Conservation (phyloP, 2,113 vertebrate species). For the Athene noctua region DNA sequence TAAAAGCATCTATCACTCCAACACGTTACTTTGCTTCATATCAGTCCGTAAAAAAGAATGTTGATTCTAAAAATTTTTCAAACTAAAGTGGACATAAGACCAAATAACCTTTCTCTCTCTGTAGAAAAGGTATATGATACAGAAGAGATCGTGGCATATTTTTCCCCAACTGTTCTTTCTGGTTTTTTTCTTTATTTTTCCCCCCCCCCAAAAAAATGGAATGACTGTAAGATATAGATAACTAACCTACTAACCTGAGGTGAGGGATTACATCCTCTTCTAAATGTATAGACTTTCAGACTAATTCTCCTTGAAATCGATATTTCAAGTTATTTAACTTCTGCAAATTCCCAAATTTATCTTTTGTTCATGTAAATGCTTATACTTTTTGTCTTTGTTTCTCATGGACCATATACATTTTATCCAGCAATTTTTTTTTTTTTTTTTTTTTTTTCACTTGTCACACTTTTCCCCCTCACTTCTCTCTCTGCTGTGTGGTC, state of each 20-base stretch:
- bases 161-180: background rate
- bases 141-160: background rate
- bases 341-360: background rate
- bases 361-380: background rate
- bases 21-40: background rate
- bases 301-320: background rate
- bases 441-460: background rate
- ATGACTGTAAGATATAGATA: background rate
- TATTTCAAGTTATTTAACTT: background rate
- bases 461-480: background rate
- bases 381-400: background rate
- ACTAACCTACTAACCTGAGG: background rate
- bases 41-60: background rate
- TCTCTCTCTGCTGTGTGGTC: rapidly evolving
- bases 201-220: background rate
- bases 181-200: background rate
- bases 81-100: background rate
- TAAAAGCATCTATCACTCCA: background rate
- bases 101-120: background rate
- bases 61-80: background rate
- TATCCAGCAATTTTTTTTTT: background rate
- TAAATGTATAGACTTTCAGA: background rate
- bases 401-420: background rate
- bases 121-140: background rate
- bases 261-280: background rate